Base-by-base conservation (phyloP, 2,113 vertebrate genomes). In the Myotis brandtii region DNA sequence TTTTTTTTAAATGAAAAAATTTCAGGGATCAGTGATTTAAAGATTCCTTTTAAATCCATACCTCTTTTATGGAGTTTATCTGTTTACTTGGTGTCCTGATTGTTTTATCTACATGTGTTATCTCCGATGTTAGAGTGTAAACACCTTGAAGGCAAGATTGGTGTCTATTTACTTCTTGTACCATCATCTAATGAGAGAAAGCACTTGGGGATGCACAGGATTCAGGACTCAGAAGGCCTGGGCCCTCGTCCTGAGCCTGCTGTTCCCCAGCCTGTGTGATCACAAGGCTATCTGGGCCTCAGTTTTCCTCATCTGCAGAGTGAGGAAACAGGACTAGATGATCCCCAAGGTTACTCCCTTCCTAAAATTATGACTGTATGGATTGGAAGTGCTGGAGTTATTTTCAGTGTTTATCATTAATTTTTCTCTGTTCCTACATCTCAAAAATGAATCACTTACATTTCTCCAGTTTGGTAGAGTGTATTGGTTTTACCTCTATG, bases 401-500 rank as follows among this genome's bases (percentile, higher is more conserved):
- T 66, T 93, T 91, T 93, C 66, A 17, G 30, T 89, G 34, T 70
- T 94, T 64, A 81, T 81, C 66, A 72, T 76, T 86, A 34, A 86
- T 72, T 94, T 83, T 86, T 75, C 54, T 79, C 73, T 56, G 13
- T 67, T 79, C 48, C 75, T 81, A 0, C 66, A 40, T 84, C 86
- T 94, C 86, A 69, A 80, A 96, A 95, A 72, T 67, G 66, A 30
- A 80, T 95, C 82, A 94, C 73, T 37, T 92, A 23, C 73, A 86
- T 89, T 34, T 79, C 90, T 95, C 48, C 79, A 89, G n/a, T 86
- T 91, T 88, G 48, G 64, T 92, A 43, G 73, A 72, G 73, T 14
- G 34, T 95, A 97, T 77, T 97, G 96, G 92, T 96, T 96, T 96
- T 92, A 89, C 50, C 76, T 93, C 88, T 76, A 43, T 81, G 62